These are phyloP conservation scores for Tenthredo distinguenda DNA, from an alignment of 2,888 invertebrate genomes.

Conservation along the genomic window DNA sequence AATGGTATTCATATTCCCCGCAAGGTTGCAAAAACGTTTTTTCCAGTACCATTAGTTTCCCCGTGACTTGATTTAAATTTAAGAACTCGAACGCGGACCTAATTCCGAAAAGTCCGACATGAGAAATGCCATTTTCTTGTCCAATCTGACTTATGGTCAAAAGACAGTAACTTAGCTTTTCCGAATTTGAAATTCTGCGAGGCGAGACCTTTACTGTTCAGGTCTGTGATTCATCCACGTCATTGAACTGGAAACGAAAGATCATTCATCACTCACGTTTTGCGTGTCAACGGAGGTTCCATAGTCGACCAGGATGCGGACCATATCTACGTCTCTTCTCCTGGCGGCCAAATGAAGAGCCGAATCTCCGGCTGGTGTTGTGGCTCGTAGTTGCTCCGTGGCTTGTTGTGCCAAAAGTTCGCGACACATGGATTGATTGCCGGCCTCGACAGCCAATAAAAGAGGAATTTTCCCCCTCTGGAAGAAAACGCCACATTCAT, in stretches of 20 bases:
- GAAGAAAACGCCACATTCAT: slow-evolving; percentile 81
- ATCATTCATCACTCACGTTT: slow-evolving; percentile 82
- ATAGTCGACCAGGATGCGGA: slow-evolving; percentile 94
- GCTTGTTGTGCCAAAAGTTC: slow-evolving; percentile 94
- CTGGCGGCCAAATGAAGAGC: slow-evolving; percentile 97
- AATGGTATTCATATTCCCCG: neutral
- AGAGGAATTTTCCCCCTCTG: slow-evolving; percentile 97
- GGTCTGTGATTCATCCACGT: neutral
- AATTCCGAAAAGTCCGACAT: neutral
- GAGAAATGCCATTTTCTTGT: neutral
- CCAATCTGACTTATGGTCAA: neutral
- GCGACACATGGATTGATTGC: slow-evolving; percentile 96
- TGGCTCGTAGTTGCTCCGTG: slow-evolving; percentile 91
- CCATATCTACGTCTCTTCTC: slow-evolving; percentile 95
- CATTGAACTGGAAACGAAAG: neutral
- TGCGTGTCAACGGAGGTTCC: slow-evolving; percentile 95
- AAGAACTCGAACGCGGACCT: neutral
- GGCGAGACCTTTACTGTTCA: neutral
- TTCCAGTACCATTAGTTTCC: neutral
- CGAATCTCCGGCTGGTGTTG: slow-evolving; percentile 93
- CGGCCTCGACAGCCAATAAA: slow-evolving; percentile 95
- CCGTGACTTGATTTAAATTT: neutral
- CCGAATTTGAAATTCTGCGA: neutral
- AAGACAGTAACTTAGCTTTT: neutral
- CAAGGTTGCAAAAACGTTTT: neutral